Conservation (phyloP, 2,888 invertebrate genomes). For the Synergus umbraculus region DNA sequence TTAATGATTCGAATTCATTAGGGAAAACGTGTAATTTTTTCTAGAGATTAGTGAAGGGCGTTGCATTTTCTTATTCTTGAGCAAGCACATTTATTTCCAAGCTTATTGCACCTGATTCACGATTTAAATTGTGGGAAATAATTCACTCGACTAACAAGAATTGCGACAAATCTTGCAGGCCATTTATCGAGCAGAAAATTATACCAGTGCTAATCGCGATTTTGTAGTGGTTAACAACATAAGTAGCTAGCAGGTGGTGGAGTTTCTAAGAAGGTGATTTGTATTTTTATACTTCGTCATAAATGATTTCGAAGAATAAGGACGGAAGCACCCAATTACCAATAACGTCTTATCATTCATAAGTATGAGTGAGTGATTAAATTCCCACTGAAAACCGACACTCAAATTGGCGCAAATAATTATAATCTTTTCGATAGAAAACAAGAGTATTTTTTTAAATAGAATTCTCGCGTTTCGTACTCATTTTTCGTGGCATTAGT, state of each 20-base stretch:
- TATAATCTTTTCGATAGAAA: background rate
- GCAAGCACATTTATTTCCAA: background rate
- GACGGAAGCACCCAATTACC: no score
- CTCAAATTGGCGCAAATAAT: background rate
- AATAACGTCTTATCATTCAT: no score
- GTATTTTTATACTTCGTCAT: background rate
- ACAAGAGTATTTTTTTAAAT: background rate
- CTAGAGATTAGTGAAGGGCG: background rate
- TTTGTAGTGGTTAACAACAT: background rate
- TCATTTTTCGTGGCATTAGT: slow-evolving; percentile 16
- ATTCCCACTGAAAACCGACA: background rate
- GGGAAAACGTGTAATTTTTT: slow-evolving; percentile 14
- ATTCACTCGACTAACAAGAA: slow-evolving; percentile 7
- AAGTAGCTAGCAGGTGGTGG: background rate
- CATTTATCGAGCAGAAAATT: slow-evolving; percentile 32
- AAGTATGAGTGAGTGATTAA: background rate
- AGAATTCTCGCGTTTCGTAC: background rate
- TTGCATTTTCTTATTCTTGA: background rate
- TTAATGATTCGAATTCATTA: slow-evolving; percentile 27
- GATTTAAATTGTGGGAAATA: slow-evolving; percentile 3
- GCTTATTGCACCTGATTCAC: background rate
- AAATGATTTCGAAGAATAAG: background rate
- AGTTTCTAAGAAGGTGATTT: background rate
- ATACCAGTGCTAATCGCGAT: background rate
- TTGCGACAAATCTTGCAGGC: slow-evolving; percentile 18